phyloP scores from a whole-genome alignment of 2,797 vertebrate genomes.

The Gouania willdenowi region DNA sequence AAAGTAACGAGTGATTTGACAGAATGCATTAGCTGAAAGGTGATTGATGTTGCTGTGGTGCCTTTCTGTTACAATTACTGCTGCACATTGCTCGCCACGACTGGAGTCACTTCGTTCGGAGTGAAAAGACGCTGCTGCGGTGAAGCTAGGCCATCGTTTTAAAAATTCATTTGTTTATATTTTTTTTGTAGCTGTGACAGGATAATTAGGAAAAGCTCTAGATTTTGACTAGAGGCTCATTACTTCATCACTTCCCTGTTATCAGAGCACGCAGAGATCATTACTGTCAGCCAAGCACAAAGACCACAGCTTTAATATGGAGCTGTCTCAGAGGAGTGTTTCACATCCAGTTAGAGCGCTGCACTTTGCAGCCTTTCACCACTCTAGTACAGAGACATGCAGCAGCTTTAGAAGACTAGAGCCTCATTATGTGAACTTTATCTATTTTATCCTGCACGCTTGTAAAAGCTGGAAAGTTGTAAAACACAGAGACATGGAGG shows the following conservation, averaged over 20 bases:
- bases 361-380: constrained; percentile 4
- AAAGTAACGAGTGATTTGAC: constrained; percentile 34
- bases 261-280: background rate
- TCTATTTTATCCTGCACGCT: too few relatives aligned
- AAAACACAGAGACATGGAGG: too few relatives aligned
- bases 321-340: constrained; percentile 7
- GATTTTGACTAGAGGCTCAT: constrained; percentile 1
- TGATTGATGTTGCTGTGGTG: constrained; percentile 23
- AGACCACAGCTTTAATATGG: background rate
- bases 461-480: too few relatives aligned
- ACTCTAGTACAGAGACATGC: background rate
- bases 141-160: background rate
- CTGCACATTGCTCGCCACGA: constrained; percentile 6
- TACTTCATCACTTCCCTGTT: constrained; percentile 4
- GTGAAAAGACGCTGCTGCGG: background rate
- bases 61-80: constrained; percentile 23
- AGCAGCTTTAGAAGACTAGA: too few relatives aligned
- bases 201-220: constrained; percentile 12
- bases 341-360: background rate
- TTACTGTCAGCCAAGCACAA: constrained; percentile 6
- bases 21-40: constrained; percentile 40
- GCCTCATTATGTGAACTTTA: too few relatives aligned
- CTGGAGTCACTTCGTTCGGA: constrained; percentile 10
- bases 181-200: constrained; percentile 2
- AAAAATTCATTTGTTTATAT: background rate